These are phyloP conservation scores for Xyrauchen texanus DNA, from an alignment of 2,113 vertebrate species.

Conservation along the genomic window DNA sequence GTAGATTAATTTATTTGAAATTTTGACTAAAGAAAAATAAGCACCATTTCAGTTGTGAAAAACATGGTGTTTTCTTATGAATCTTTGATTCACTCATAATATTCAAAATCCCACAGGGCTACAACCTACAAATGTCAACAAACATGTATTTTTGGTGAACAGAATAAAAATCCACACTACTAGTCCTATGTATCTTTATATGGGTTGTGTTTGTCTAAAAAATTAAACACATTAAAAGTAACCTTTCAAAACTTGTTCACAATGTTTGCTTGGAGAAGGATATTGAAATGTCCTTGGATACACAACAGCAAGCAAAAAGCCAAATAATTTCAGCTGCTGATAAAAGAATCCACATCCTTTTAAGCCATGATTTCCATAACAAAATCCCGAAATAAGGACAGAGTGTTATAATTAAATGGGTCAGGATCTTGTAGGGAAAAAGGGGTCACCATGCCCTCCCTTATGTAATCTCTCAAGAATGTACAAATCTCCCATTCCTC, in stretches of 20 bases:
- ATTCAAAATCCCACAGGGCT: too few species aligned
- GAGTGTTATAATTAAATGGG: slow-evolving; percentile 54
- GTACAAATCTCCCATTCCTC: slow-evolving; percentile 48
- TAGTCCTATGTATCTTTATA: background rate
- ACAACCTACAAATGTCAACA: too few species aligned
- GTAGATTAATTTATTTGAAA: too few species aligned
- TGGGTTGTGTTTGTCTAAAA: background rate
- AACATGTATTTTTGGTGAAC: background rate
- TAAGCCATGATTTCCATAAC: slow-evolving; percentile 59
- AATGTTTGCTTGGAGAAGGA: background rate
- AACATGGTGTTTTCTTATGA: too few species aligned
- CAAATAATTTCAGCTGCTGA: slow-evolving; percentile 48
- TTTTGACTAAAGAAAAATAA: too few species aligned
- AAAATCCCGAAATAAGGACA: slow-evolving; percentile 56
- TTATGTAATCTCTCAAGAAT: slow-evolving; percentile 60
- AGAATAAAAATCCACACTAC: slow-evolving; percentile 4
- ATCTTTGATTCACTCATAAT: too few species aligned
- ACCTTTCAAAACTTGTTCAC: slow-evolving; percentile 12
- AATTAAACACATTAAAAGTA: background rate
- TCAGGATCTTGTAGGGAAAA: slow-evolving; percentile 38
- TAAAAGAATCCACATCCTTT: slow-evolving; percentile 52
- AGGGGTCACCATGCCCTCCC: slow-evolving; percentile 47
- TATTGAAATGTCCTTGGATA: slow-evolving; percentile 53
- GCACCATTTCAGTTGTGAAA: too few species aligned
- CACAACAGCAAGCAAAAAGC: slow-evolving; percentile 43